Evolutionary conservation across 2,113 vertebrate species (phyloP), one percentile per base, ranked within the genome.

Genomic region (Falcunculus frontatus): DNA sequence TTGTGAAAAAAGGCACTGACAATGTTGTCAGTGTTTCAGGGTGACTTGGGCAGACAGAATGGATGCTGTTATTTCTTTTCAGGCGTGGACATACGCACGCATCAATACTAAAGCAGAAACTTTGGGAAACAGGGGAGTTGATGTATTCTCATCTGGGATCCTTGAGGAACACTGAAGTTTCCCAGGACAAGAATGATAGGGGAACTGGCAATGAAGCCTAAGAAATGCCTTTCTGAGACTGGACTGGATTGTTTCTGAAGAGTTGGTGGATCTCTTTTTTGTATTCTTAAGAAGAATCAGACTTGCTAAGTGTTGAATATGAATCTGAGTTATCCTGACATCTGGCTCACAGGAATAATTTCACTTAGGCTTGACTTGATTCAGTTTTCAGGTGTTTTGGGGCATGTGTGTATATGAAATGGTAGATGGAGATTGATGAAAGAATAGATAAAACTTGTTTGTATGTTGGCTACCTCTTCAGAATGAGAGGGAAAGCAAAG

Each of bases 71-170:
- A 15, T 21, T 78, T 93, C 9, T 82, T 75, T 68, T 13, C 3
- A 3, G 21, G 1, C 25, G 9, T 50, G 47, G 44, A 22, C 4
- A 3, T 55, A 29, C 0, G 0, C 30, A 33, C 8, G 12, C 8
- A 35, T 50, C 12, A 50, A 7, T 60, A 55, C 27, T 35, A 69
- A 39, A 46, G 53, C 16, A 59, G 16, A 80, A 91, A 29, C 41
- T 53, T 42, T 1, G 4, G 17, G 29, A 46, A 53, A 26, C 29
- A 26, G 30, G 7, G 7, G 3, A 15, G 9, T 49, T 55, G 17
- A 8, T 60, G 44, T 82, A 18, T 30, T 15, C 46, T 59, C 29
- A 32, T 79, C n/a, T 76, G 46, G 10, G 29, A 37, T 6, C 2
- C 4, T 9, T 68, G 60, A 14, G 62, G 56, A 84, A 9, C n/a